Conservation (phyloP, 2,888 invertebrate species). For the Sphaeridia pumilis region DNA sequence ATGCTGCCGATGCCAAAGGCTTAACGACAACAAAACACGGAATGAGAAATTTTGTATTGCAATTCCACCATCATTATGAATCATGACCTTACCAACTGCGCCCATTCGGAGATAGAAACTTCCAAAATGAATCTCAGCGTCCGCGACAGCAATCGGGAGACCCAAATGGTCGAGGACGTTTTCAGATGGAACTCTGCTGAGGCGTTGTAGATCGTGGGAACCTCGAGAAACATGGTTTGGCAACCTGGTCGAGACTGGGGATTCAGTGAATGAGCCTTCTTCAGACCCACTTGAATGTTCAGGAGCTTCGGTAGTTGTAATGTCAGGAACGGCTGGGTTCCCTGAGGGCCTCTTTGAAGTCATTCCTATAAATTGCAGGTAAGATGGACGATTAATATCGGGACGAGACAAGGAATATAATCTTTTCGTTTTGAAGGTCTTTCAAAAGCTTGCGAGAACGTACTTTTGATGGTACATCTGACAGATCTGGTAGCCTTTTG, state of each 20-base stretch:
- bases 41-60: neutral
- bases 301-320: constrained; percentile 20
- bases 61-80: too few relatives aligned
- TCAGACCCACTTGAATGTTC: constrained; percentile 20
- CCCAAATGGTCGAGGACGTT: constrained; percentile 5
- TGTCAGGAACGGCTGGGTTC: constrained; percentile 29
- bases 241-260: constrained; percentile 23
- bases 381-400: too few relatives aligned
- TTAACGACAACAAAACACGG: constrained; percentile 38
- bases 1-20: constrained; percentile 94
- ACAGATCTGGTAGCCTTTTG: constrained; percentile 40
- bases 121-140: constrained; percentile 16
- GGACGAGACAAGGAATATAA: too few relatives aligned
- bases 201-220: constrained; percentile 3
- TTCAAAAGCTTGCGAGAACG: too few relatives aligned
- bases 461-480: constrained; percentile 31
- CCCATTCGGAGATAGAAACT: constrained; percentile 88
- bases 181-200: constrained; percentile 5
- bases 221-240: constrained; percentile 5
- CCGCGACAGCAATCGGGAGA: neutral
- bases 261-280: constrained; percentile 27
- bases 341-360: constrained; percentile 22
- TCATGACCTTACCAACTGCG: constrained; percentile 56
- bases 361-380: too few relatives aligned
- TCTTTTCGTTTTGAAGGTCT: too few relatives aligned